These are phyloP conservation scores for Tridacna crocea DNA, from an alignment of 2,888 invertebrate species.

Conservation along the genomic window DNA sequence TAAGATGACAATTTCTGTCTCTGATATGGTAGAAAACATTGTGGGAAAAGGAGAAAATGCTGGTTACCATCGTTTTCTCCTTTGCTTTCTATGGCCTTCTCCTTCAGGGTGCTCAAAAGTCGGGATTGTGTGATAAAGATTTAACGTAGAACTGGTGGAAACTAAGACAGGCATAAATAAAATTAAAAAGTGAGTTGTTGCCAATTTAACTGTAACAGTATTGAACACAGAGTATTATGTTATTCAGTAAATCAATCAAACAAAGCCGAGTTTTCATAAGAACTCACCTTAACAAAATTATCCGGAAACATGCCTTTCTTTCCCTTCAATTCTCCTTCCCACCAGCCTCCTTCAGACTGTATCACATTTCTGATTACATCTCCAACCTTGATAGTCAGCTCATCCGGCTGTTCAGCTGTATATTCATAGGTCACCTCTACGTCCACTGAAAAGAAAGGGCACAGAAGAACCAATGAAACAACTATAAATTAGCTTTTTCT, in stretches of 20 bases:
- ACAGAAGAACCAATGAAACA: not conserved
- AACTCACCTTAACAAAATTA: slow-evolving; percentile 90
- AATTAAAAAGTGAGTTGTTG: too few species aligned
- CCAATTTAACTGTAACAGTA: too few species aligned
- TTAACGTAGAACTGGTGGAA: too few species aligned
- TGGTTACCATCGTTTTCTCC: slow-evolving; percentile 10
- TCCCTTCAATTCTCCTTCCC: slow-evolving; percentile 93
- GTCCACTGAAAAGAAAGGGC: slow-evolving; percentile 86
- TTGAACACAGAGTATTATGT: too few species aligned
- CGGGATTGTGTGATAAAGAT: too few species aligned
- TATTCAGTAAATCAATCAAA: too few species aligned
- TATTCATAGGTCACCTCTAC: slow-evolving; percentile 93
- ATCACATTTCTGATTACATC: slow-evolving; percentile 93
- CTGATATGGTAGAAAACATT: not conserved
- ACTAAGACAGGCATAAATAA: too few species aligned
- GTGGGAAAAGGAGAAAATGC: slow-evolving; percentile 10
- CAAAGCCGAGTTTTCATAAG: too few species aligned
- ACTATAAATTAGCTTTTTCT: too few species aligned
- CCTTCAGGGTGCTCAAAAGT: not conserved
- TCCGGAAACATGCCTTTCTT: slow-evolving; percentile 96
- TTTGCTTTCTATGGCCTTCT: not conserved
- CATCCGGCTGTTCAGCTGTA: slow-evolving; percentile 92
- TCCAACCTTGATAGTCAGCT: slow-evolving; percentile 92
- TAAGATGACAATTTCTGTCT: not conserved
- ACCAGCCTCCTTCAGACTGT: slow-evolving; percentile 93